Conservation (phyloP, 2,113 vertebrate species). For the Cichladusa arquata region DNA sequence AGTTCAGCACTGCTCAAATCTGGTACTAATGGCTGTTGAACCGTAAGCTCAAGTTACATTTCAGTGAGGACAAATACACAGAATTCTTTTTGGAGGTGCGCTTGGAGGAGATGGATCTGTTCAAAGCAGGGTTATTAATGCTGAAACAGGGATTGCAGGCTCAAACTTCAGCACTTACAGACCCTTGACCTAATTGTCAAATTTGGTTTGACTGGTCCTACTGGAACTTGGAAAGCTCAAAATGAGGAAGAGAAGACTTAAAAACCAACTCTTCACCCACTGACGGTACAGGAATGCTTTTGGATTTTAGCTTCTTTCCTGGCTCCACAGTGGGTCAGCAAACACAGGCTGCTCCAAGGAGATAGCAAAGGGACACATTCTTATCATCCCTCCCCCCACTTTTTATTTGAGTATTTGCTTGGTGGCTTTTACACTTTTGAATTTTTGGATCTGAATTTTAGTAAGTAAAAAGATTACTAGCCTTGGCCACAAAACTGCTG, state of each 20-base stretch:
- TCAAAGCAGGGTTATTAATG: neutral
- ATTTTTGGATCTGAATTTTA: neutral
- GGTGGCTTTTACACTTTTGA: neutral
- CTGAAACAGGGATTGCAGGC: neutral
- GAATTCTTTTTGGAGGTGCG: neutral
- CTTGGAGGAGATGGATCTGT: neutral
- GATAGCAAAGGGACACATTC: neutral
- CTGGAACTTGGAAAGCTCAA: neutral
- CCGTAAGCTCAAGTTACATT: neutral
- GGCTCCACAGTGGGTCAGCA: neutral
- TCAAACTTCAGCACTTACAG: neutral
- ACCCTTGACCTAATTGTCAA: neutral
- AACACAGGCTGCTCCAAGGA: neutral
- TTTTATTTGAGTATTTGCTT: neutral
- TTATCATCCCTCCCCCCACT: rapidly evolving
- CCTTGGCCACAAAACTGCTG: neutral
- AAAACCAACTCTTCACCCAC: neutral
- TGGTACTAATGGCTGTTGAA: conserved; percentile 1
- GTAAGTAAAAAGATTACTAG: neutral
- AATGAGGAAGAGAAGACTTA: neutral
- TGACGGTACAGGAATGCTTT: neutral
- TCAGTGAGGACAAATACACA: neutral
- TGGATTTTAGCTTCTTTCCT: neutral
- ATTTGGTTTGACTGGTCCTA: neutral
- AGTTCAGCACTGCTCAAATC: neutral